Base-by-base conservation (phyloP, 2,888 invertebrate genomes). In the Drosophila birchii region DNA sequence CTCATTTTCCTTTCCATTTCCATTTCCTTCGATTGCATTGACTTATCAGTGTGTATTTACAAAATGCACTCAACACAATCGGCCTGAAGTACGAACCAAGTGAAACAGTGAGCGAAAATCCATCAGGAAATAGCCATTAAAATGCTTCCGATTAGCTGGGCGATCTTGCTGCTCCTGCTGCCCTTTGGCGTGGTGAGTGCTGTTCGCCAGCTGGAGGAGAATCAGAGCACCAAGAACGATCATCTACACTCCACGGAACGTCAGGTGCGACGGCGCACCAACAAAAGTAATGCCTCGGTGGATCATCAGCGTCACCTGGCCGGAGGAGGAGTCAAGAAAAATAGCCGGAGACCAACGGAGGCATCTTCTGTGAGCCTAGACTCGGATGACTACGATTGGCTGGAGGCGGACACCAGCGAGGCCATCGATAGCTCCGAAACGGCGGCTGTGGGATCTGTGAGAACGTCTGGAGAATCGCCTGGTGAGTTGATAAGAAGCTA, bases 311-410 rank as follows among this genome's bases (percentile, higher is more conserved):
- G 68, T 2, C 57, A 67, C 26, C 14, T 39, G 20, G 0, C 45
- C 12, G 20, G 45, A 2, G 59, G 34, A 18, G 38, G 29, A n/a
- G 5, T 16, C 16, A 51, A 45, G 53, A 83, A 71, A 41, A 64
- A 58, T 23, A 59, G 56, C 41, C 66, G 58, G 3, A 39, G 69
- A 18, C 72, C 54, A 1, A 20, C 41, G 14, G 64, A 79, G 53
- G 38, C 58, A 8, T 18, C 62, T 5, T 36, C 67, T 0, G 47
- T 39, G 1, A 39, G 67, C n/a, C 41, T 56, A 57, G 68, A 68
- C 2, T 56, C 67, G 20, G 72, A 77, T n/a, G 83, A 85, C 26
- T 82, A 87, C 56, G 81, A 82, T 32, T 79, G 74, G 70, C 66
- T 79, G 51, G 86, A 87, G 71, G 73, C 59, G 39, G 81, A 79